phyloP scores from a whole-genome alignment of 2,888 invertebrate species.

The Drosophila anomelani region DNA sequence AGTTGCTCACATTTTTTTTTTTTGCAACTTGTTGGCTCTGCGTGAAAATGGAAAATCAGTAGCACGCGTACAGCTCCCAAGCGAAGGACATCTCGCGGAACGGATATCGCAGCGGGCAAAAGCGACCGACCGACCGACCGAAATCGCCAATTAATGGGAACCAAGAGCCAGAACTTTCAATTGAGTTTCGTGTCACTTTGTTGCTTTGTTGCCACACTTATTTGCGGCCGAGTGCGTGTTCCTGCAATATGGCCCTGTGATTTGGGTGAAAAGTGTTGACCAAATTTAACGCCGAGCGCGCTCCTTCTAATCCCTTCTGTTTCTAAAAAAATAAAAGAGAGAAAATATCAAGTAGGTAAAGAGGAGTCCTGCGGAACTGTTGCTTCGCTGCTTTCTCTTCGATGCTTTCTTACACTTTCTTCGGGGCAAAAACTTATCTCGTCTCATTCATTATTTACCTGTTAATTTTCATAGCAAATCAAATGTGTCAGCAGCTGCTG shows the following conservation, averaged over 20 bases:
- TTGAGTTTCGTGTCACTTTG: conserved; percentile 41
- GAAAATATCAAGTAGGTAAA: conserved; percentile 29
- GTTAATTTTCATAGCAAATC: conserved; percentile 46
- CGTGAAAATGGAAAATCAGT: conserved; percentile 70
- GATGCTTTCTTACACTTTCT: conserved; percentile 18
- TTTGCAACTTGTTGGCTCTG: conserved; percentile 79
- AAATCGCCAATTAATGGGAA: conserved; percentile 48
- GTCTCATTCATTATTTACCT: conserved; percentile 44
- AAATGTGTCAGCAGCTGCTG: conserved; percentile 43
- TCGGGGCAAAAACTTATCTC: conserved; percentile 24
- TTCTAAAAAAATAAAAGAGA: background rate
- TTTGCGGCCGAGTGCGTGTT: conserved; percentile 23
- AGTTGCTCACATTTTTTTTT: conserved; percentile 37
- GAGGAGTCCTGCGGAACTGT: conserved; percentile 60
- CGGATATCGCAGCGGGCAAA: conserved; percentile 26
- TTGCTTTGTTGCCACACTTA: conserved; percentile 19
- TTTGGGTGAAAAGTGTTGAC: conserved; percentile 41
- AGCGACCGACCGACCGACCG: conserved; percentile 9
- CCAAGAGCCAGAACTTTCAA: conserved; percentile 45
- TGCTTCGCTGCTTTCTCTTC: conserved; percentile 55
- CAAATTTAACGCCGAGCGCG: conserved; percentile 21
- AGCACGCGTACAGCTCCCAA: conserved; percentile 69
- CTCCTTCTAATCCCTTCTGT: conserved; percentile 21
- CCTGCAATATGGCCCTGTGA: conserved; percentile 49
- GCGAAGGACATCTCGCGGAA: conserved; percentile 56